Percentiles rank a stretch among this genome's conserved stretches.
phyloP scores from a whole-genome alignment of 2,888 invertebrate species.

The Silvanus unidentatus region DNA sequence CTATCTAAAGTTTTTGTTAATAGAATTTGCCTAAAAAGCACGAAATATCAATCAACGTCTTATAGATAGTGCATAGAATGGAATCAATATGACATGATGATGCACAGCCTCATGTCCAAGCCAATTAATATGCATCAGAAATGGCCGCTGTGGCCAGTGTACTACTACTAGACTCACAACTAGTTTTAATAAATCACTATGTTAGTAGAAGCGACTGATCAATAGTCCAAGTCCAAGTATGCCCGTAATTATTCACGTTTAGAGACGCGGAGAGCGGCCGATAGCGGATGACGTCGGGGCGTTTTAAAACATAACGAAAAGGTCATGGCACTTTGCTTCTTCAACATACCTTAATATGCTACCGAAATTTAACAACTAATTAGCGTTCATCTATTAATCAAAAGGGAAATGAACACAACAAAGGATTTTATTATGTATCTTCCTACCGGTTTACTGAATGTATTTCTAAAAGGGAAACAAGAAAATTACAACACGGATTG shows the following conservation, averaged over 20 bases:
- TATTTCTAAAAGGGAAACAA: too few species aligned
- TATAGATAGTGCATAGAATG: conserved; percentile 12
- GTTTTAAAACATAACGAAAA: conserved; percentile 1
- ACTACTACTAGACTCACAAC: conserved; percentile 13
- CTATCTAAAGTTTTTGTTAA: too few species aligned
- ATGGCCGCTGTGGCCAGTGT: conserved; percentile 11
- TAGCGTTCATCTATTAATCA: too few species aligned
- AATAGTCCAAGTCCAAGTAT: conserved; percentile 19
- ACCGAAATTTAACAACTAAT: neutral
- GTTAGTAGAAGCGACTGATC: conserved; percentile 14
- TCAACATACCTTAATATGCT: neutral
- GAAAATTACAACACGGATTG: too few species aligned
- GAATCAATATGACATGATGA: conserved; percentile 21
- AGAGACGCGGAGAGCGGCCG: too few species aligned
- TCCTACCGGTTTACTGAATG: too few species aligned
- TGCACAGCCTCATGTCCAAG: conserved; percentile 24
- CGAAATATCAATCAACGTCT: conserved; percentile 26
- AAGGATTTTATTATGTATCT: too few species aligned
- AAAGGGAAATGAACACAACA: too few species aligned
- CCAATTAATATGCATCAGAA: conserved; percentile 26
- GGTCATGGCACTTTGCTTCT: conserved; percentile 2
- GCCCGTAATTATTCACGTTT: conserved; percentile 17
- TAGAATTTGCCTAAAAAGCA: too few species aligned
- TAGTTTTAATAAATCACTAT: conserved; percentile 28
- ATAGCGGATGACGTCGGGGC: neutral